Conservation (phyloP, 2,888 invertebrate species). For the Orthosia cruda region DNA sequence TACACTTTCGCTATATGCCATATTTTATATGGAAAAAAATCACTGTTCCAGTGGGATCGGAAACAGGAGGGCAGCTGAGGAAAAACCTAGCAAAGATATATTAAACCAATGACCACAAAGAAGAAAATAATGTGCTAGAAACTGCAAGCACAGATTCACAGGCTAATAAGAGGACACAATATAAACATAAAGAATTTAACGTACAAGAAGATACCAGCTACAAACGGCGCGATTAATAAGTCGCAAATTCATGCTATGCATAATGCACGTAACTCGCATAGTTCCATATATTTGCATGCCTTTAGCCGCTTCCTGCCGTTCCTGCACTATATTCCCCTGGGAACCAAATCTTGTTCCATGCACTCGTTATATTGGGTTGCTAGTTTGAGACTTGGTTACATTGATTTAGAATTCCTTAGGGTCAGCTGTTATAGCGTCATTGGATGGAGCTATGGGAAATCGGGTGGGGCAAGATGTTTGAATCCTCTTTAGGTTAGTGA, state of each 20-base stretch:
- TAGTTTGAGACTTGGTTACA: conserved; percentile 31
- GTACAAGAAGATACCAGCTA: conserved; percentile 16
- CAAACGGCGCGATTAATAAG: conserved; percentile 49
- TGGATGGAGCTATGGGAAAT: background rate
- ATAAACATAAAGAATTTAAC: conserved; percentile 26
- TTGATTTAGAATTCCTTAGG: conserved; percentile 36
- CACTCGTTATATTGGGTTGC: conserved; percentile 26
- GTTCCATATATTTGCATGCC: conserved; percentile 59
- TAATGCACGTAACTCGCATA: conserved; percentile 51
- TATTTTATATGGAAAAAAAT: too few species aligned
- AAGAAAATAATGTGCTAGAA: too few species aligned
- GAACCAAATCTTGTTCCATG: conserved; percentile 37
- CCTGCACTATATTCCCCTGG: conserved; percentile 44
- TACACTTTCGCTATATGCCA: too few species aligned
- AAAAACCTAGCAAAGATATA: too few species aligned
- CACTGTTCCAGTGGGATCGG: too few species aligned
- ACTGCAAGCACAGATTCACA: background rate
- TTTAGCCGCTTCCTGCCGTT: conserved; percentile 37
- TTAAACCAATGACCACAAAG: too few species aligned
- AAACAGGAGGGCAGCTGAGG: too few species aligned
- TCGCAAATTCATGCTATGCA: conserved; percentile 54
- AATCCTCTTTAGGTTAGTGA: too few species aligned
- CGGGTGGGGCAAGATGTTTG: background rate
- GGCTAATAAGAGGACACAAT: background rate
- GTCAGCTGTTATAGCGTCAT: conserved; percentile 23